Base-by-base conservation (phyloP, 2,113 vertebrate genomes). In the Ameiurus melas region DNA sequence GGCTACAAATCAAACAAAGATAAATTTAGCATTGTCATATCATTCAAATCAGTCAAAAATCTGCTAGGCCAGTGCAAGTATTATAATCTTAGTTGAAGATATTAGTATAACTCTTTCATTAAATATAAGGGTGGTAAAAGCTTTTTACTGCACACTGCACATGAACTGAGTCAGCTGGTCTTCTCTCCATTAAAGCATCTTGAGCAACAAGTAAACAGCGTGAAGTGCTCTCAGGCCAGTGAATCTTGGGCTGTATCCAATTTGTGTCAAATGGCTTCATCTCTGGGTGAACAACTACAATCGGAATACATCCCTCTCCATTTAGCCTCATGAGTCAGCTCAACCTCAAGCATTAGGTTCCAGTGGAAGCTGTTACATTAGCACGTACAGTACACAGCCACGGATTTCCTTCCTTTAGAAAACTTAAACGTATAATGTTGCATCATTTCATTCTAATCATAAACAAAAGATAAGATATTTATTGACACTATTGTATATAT, bases 181-280 rank as follows among this genome's bases (percentile, higher is more conserved):
- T 66, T 84, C 43, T 90, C 78, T 51, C 83, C 58, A 86, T 85
- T 82, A 77, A 81, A 80, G 60, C 39, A 64, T 88, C 70, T 86
- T 85, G 66, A 87, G 57, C 89, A 87, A 43, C 80, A 39, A 64
- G 86, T 55, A 87, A 87, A 85, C 53, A 87, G 83, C 71, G 78
- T 87, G 33, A 87, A 68, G 62, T 70, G 77, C n/a, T 81, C 33
- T 87, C 78, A 79, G 71, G 33, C 30, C 78, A 58, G 64, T 82
- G 86, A 71, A 43, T 66, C 78, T 51, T 82, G 78, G 62, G 16
- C 68, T 43, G 33, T 71, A 43, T 53, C 27, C 51, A 86, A 33
- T 81, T n/a, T 80, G 55, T 58, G 36, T 33, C 60, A 87, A 68
- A 87, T 85, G n/a, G 62, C 33, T 66, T 68, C 19, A 43, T 81